Conservation (phyloP, 2,888 invertebrate genomes). For the Ferdinandea cuprea region DNA sequence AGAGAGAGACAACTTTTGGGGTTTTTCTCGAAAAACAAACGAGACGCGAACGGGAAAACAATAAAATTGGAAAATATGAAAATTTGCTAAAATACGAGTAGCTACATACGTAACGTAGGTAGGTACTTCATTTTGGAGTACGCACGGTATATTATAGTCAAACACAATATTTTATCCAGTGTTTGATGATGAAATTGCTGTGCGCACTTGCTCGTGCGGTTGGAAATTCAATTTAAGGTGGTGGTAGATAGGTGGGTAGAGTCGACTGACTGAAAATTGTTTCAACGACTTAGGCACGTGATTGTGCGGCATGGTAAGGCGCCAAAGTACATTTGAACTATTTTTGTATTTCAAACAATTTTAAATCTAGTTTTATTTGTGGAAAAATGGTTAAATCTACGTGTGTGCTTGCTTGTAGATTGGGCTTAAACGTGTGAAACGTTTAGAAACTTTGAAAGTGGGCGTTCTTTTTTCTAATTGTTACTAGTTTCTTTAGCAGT, state of each 20-base stretch:
- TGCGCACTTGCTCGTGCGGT: constrained; percentile 22
- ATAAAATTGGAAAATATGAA: constrained; percentile 54
- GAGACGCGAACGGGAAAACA: constrained; percentile 7
- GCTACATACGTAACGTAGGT: no score
- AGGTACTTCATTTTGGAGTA: no score
- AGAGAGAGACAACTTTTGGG: no score
- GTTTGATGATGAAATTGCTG: constrained; percentile 38
- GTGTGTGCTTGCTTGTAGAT: no score
- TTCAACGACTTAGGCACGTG: constrained; percentile 19
- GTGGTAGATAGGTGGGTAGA: not conserved
- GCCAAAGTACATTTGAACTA: not conserved
- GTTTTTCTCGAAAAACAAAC: constrained; percentile 14
- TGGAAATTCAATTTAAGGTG: constrained; percentile 3
- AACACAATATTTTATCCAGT: constrained; percentile 6
- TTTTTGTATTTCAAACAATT: constrained; percentile 3
- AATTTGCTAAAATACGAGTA: constrained; percentile 36
- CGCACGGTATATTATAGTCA: not conserved
- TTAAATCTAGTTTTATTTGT: not conserved
- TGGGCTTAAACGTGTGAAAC: no score
- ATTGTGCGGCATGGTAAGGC: constrained; percentile 1
- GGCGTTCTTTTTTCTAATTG: no score
- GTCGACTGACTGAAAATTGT: not conserved
- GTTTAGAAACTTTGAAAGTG: no score
- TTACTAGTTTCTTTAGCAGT: no score
- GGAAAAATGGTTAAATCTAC: not conserved